These are phyloP conservation scores for Polypterus bichir DNA, from an alignment of 2,113 vertebrate genomes.

Conservation along the genomic window DNA sequence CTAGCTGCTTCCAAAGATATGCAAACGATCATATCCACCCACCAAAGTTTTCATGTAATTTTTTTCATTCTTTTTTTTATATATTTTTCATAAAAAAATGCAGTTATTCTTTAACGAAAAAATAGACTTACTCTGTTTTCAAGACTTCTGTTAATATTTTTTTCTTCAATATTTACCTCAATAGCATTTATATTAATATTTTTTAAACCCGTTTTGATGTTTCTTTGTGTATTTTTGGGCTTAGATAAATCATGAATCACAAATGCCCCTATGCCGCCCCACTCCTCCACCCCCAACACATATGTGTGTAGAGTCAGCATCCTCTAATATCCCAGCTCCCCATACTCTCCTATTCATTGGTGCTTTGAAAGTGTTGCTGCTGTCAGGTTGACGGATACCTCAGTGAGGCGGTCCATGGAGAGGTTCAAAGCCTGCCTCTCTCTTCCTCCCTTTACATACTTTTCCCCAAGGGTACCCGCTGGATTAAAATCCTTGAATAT, in stretches of 20 bases:
- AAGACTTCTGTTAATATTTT: slow-evolving; percentile 32
- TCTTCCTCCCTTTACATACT: slow-evolving; percentile 10
- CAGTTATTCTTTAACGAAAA: slow-evolving; percentile 54
- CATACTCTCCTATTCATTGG: slow-evolving; percentile 15
- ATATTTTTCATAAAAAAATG: slow-evolving; percentile 57
- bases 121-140: slow-evolving; percentile 50
- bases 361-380: slow-evolving; percentile 13
- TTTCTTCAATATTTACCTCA: too few relatives aligned
- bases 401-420: slow-evolving; percentile 12
- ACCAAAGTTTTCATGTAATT: slow-evolving; percentile 50
- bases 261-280: background rate
- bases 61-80: slow-evolving; percentile 39
- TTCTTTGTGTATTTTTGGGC: background rate
- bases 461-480: slow-evolving; percentile 12
- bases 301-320: background rate
- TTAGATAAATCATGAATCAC: background rate
- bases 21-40: slow-evolving; percentile 19
- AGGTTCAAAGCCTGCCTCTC: background rate
- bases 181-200: background rate
- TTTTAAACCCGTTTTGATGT: background rate
- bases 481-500: slow-evolving; percentile 90
- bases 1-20: background rate
- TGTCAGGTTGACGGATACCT: slow-evolving; percentile 8
- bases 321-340: slow-evolving; percentile 4
- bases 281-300: background rate